Evolutionary conservation across 1,140 invertebrate genomes (phyloP), one percentile per base, ranked within the genome.

Genomic region (Papilio polytes): DNA sequence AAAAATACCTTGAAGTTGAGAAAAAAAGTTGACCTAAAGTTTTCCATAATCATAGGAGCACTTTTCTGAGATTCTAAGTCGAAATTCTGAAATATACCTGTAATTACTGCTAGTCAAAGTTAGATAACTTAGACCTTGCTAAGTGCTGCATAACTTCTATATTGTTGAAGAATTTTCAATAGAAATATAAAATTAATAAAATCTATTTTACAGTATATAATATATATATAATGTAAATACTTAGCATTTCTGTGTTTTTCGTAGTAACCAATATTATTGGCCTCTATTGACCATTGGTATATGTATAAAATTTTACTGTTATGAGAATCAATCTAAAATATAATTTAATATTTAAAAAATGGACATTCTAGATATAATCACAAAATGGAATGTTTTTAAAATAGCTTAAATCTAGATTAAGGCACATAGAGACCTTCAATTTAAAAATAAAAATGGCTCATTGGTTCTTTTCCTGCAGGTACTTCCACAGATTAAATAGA

Each of bases 391-490:
- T 92, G 90, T 88, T 83, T 86, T 63, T 70, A 77, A 82, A 82
- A 80, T 77, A 80, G 66, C 74, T 88, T 87, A 87, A 51, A 81
- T 70, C 82, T 91, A 87, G 80, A 81, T 48, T 72, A 87, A 87
- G 84, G 85, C 85, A 85, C 84, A 80, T 41, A 77, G 63, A 81
- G 78, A 85, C 83, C 85, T 86, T 82, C 84, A 66, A 79, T 63
- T 86, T 72, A 80, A 82, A 85, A 83, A 48, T 86, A 78, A 36
- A 78, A 18, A 93, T 91, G 89, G 89, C 90, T 92, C 90, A 91
- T 92, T 92, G 91, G 91, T 91, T 87, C 74, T 70, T 87, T 90
- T 85, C 78, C 80, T 86, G 86, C 90, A 91, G 89, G 86, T 92
- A 91, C 89, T 84, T 81, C 87, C 85, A 85, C 85, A 85, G 74